These are phyloP conservation scores for Pipistrellus nathusii DNA, from an alignment of 2,797 vertebrate genomes.

Conservation along the genomic window DNA sequence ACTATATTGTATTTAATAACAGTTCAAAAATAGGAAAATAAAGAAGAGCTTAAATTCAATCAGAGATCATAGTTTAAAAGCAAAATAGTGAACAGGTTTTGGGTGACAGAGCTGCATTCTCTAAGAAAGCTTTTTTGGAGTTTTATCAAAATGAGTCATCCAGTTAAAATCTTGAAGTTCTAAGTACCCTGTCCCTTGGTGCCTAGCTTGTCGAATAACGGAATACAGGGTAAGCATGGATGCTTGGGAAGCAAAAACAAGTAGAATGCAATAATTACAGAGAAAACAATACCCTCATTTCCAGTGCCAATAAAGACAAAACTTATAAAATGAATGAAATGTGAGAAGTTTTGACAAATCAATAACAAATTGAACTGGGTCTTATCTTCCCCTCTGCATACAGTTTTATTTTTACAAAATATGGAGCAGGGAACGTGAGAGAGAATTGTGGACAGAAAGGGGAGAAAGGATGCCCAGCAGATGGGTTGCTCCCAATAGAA, in stretches of 20 bases:
- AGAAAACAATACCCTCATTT: neutral
- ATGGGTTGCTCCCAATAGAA: neutral
- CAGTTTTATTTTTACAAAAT: neutral
- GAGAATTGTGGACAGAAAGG: neutral
- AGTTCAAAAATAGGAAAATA: neutral
- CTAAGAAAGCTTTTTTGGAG: neutral
- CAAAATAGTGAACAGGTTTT: neutral
- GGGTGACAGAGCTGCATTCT: neutral
- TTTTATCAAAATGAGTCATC: neutral
- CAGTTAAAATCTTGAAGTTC: neutral
- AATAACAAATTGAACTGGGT: neutral
- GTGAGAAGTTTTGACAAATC: neutral
- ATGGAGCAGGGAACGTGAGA: neutral
- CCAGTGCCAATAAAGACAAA: neutral
- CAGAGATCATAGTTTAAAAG: neutral
- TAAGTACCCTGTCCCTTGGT: neutral
- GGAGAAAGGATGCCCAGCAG: neutral
- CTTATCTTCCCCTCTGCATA: constrained; percentile 27
- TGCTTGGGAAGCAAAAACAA: neutral
- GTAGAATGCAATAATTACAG: neutral
- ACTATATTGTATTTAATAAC: neutral
- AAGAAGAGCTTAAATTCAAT: neutral
- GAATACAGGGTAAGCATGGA: too few species aligned
- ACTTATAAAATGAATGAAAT: constrained; percentile 36
- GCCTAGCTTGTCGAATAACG: neutral